A percentile compares a stretch with the other conserved stretches of the same genome.
These are phyloP conservation scores for Heliconius congener DNA, from an alignment of 1,140 invertebrate species.

Conservation along the genomic window DNA sequence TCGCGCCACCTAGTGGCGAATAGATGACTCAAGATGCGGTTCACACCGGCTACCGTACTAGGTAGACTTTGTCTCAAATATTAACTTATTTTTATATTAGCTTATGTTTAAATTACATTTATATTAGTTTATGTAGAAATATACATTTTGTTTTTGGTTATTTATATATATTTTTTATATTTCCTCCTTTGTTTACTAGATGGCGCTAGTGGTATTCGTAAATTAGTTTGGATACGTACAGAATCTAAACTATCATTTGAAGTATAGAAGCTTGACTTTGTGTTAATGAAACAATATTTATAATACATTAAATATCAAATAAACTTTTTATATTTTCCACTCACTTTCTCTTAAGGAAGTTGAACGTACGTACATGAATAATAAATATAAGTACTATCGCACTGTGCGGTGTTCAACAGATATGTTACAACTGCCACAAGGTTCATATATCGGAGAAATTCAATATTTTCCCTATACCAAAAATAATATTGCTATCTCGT, in stretches of 20 bases:
- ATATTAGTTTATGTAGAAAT: too few species aligned
- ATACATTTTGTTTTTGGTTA: too few species aligned
- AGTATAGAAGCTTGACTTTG: too few species aligned
- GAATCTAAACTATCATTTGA: neutral
- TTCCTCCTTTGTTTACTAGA: neutral
- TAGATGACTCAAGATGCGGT: conserved; percentile 19
- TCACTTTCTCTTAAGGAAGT: neutral
- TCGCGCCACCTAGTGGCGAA: conserved; percentile 44
- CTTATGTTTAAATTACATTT: too few species aligned
- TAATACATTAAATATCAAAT: too few species aligned
- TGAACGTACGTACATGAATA: neutral
- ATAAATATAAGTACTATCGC: neutral
- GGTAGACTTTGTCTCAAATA: neutral
- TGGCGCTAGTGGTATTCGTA: neutral
- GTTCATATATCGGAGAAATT: too few species aligned
- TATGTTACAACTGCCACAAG: neutral
- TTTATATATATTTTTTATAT: neutral
- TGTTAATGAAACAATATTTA: neutral
- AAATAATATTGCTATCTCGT: neutral
- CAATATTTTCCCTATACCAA: neutral
- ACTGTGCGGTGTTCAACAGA: neutral
- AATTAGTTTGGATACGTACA: neutral
- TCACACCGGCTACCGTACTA: too few species aligned
- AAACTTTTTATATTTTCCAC: neutral
- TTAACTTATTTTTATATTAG: neutral